phyloP scores from a whole-genome alignment of 2,113 vertebrate genomes.

The Oceanodroma tethys region DNA sequence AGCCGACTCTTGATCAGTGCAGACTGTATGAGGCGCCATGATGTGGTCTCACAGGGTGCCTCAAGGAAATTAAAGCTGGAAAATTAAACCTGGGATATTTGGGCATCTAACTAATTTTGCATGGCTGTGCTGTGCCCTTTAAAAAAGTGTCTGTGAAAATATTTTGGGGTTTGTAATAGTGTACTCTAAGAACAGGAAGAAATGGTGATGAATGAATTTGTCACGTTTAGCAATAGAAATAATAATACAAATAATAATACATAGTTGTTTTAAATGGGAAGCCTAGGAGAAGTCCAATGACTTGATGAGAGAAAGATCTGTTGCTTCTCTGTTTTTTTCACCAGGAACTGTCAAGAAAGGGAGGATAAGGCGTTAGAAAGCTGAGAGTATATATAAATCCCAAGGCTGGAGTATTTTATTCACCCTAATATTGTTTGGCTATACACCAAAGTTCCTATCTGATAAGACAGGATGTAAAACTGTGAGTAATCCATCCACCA shows the following conservation, averaged over 20 bases:
- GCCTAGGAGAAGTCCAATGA: not conserved
- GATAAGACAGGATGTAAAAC: slow-evolving; percentile 13
- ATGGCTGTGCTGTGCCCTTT: not conserved
- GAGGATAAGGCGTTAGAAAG: not conserved
- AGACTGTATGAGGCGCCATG: not conserved
- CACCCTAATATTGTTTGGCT: not conserved
- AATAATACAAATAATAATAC: not conserved
- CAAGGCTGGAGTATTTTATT: not conserved
- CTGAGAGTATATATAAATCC: not conserved
- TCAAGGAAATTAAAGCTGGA: not conserved
- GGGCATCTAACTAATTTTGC: not conserved
- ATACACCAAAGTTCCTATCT: not conserved
- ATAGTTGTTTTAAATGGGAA: not conserved
- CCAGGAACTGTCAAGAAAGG: not conserved
- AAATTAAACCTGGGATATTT: not conserved
- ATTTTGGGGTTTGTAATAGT: not conserved
- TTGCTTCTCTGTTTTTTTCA: not conserved
- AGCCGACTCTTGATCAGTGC: not conserved
- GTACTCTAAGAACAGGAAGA: not conserved
- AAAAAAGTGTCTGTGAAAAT: not conserved
- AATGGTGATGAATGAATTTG: not conserved
- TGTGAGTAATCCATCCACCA: not conserved
- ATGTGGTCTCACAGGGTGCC: not conserved
- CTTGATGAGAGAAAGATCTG: not conserved
- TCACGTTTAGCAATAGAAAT: not conserved